phyloP scores from a whole-genome alignment of 1,140 invertebrate genomes.

The Melipona quadrifasciata region DNA sequence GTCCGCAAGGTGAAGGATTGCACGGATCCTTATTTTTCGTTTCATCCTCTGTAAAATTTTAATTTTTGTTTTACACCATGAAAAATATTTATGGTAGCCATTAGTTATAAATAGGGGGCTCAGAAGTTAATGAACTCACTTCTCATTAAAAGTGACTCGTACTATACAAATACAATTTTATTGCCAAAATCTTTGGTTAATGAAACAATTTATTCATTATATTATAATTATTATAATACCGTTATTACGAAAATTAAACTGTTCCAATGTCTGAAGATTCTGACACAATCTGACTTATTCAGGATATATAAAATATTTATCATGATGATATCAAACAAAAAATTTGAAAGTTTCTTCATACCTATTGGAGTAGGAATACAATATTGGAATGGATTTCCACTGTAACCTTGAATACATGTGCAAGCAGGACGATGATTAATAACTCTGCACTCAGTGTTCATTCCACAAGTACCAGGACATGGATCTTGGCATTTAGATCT shows the following conservation, averaged over 20 bases:
- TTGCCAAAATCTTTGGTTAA: too few species aligned
- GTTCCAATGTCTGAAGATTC: too few species aligned
- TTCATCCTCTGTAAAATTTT: slow-evolving; percentile 76
- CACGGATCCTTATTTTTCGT: slow-evolving; percentile 77
- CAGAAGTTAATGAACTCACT: too few species aligned
- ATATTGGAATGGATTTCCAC: slow-evolving; percentile 82
- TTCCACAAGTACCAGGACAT: slow-evolving; percentile 85
- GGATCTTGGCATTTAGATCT: slow-evolving; percentile 86
- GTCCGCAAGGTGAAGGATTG: slow-evolving; percentile 82
- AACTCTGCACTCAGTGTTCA: slow-evolving; percentile 85
- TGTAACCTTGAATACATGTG: slow-evolving; percentile 83
- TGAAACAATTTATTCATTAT: too few species aligned
- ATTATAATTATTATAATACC: too few species aligned
- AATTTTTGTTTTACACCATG: neutral
- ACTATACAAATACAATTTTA: too few species aligned
- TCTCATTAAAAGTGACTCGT: too few species aligned
- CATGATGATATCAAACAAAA: neutral
- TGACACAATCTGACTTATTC: neutral
- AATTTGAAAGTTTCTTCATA: neutral
- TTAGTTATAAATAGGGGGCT: too few species aligned
- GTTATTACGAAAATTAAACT: too few species aligned
- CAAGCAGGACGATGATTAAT: slow-evolving; percentile 86
- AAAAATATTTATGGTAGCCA: neutral
- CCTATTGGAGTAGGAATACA: neutral
- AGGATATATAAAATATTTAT: neutral